A percentile compares a stretch with the other conserved stretches of the same genome.
phyloP scores from a whole-genome alignment of 2,888 invertebrate species.

The Nesidiocoris tenuis region DNA sequence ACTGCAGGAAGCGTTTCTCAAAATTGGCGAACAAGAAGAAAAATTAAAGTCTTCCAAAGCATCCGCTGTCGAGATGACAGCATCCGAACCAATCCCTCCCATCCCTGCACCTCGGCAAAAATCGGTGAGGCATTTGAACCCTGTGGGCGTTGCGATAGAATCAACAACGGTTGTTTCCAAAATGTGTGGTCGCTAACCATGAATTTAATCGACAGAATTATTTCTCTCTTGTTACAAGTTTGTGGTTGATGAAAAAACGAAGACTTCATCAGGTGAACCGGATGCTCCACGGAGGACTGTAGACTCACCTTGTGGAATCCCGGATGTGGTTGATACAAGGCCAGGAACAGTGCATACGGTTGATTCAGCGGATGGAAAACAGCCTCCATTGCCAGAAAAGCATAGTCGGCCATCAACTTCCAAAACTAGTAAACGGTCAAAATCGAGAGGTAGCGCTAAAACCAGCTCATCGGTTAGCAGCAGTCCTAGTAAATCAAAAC shows the following conservation, averaged over 20 bases:
- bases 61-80: background rate
- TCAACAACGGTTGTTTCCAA: too few species aligned
- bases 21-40: slow-evolving; percentile 43
- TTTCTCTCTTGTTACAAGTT: too few species aligned
- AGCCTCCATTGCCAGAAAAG: background rate
- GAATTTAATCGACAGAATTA: too few species aligned
- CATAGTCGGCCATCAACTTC: slow-evolving; percentile 1
- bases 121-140: slow-evolving; percentile 22
- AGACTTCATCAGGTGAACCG: too few species aligned
- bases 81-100: slow-evolving; percentile 6
- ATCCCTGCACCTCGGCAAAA: slow-evolving; percentile 26
- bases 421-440: slow-evolving; percentile 24
- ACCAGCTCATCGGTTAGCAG: background rate
- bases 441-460: slow-evolving; percentile 21
- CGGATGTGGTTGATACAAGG: too few species aligned
- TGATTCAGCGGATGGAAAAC: too few species aligned
- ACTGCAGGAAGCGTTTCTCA: slow-evolving; percentile 44
- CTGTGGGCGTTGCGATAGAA: too few species aligned
- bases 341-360: too few species aligned
- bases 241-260: too few species aligned
- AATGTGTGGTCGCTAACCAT: too few species aligned
- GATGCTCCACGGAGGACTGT: too few species aligned
- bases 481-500: background rate
- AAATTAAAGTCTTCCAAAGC: slow-evolving; percentile 1
- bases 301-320: too few species aligned